Conservation (phyloP, 2,797 vertebrate species). For the Nothura maculosa region DNA sequence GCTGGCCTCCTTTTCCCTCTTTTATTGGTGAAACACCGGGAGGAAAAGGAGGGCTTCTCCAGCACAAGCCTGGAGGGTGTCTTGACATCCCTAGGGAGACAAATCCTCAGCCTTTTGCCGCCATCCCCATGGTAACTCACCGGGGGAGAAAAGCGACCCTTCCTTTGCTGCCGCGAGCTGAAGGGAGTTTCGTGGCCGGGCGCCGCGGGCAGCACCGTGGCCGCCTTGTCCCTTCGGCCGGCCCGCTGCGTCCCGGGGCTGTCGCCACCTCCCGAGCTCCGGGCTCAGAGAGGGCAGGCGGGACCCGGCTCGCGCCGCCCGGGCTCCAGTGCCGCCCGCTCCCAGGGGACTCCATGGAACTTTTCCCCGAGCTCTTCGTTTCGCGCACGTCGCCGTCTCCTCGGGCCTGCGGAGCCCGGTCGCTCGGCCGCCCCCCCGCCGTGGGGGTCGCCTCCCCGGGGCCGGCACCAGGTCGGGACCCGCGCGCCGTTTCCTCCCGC, state of each 20-base stretch:
- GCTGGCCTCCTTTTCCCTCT: background rate
- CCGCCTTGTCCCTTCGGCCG: no score
- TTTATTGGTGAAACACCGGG: background rate
- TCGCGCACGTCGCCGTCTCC: rapidly evolving
- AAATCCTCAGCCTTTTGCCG: background rate
- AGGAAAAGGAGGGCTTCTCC: background rate
- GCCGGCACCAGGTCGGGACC: background rate
- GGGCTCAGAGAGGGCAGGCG: no score
- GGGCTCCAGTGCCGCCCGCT: no score
- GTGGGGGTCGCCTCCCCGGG: background rate
- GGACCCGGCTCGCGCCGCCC: no score
- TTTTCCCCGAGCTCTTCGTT: no score
- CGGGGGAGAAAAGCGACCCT: rapidly evolving
- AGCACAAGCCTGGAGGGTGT: background rate
- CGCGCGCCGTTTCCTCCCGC: rapidly evolving
- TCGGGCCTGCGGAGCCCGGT: no score
- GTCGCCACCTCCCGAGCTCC: rapidly evolving
- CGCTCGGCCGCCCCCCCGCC: no score
- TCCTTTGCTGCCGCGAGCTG: background rate
- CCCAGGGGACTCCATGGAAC: no score
- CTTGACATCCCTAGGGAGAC: background rate
- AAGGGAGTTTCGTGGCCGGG: rapidly evolving
- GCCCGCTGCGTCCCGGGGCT: rapidly evolving
- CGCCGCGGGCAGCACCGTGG: no score
- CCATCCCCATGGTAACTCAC: background rate